Evolutionary conservation across 2,888 invertebrate genomes (phyloP), one percentile per base, ranked within the genome.

Genomic region (Apomyelois bistriatella): DNA sequence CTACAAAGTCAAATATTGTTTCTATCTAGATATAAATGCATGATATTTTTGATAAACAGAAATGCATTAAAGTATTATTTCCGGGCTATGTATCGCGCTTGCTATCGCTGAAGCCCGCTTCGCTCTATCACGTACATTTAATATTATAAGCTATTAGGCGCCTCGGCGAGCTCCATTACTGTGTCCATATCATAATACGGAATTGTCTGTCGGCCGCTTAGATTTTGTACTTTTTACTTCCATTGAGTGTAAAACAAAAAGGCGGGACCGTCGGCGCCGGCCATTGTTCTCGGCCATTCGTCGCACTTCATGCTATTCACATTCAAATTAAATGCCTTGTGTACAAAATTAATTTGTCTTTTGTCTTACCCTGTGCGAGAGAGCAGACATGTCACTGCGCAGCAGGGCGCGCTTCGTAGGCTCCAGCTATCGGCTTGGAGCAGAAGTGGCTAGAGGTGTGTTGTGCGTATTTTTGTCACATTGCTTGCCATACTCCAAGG

Each of bases 321-420:
- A 89, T 89, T 90, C 85, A 89, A 90, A 90, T 90, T 89, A 90
- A 90, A 89, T 85, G 86, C 81, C 79, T 80, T 81, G 88, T 86
- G 89, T 90, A 89, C 87, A 85, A 88, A 87, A 89, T 90, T 90
- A 89, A 90, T 90, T 90, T 89, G 89, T 90, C 90, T 88, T 90
- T 90, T 90, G 90, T 90, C 84, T 89, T 85, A 87, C 83, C 72
- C 75, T 73, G 68, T 64, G 70, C 66, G 71, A 65, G 62, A 68
- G 72, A 65, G 69, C 66, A 78, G 85, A 85, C 84, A 83, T 79
- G 85, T 81, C 80, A 68, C 76, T 66, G 72, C 86, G 58, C 89
- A 79, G 85, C 85, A 76, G 88, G 88, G 74, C 60, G 79, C 77
- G 61, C 40, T 40, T 40, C 43, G 40, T 48, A 38, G 28, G 17